Evolutionary conservation across 2,797 vertebrate species (phyloP).

Genomic region (Tamandua tetradactyla): DNA sequence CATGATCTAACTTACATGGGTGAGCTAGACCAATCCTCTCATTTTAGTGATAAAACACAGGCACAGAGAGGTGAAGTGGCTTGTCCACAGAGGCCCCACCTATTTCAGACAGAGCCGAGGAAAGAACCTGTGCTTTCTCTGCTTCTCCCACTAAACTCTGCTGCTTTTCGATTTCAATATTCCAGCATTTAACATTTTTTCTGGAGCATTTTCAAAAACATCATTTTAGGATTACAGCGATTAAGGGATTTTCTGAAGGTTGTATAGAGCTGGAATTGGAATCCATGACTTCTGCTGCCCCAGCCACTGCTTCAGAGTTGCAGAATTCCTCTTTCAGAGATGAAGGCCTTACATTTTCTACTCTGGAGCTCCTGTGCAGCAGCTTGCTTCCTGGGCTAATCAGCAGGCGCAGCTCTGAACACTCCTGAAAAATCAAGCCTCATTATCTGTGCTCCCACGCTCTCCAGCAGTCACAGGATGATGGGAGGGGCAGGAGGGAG

Average conservation of each 20-base stretch:
- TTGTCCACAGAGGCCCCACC: background rate
- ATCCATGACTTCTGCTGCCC: background rate
- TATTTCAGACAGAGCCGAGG: background rate
- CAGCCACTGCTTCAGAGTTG: background rate
- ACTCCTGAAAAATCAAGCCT: conserved; percentile 77
- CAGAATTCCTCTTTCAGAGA: conserved; percentile 45
- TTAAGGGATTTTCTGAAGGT: background rate
- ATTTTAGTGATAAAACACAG: background rate
- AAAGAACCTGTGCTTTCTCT: background rate
- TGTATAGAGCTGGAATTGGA: background rate
- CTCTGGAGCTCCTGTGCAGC: conserved; percentile 54
- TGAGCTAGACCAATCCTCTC: background rate
- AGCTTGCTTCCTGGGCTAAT: conserved; percentile 74
- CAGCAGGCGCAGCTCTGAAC: conserved; percentile 76
- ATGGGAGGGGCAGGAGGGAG: conserved; percentile 59
- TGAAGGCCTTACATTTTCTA: conserved; percentile 6
- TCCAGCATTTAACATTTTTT: background rate
- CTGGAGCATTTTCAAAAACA: background rate
- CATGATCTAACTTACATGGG: background rate
- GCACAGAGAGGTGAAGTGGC: background rate
- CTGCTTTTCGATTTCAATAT: background rate
- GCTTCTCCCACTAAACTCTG: background rate
- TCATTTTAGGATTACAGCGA: background rate
- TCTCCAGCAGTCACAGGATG: conserved; percentile 62
- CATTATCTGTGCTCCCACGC: conserved; percentile 72